Evolutionary conservation across 2,113 vertebrate genomes (phyloP), one percentile per base, ranked within the genome.

Genomic region (Rhabdomys dilectus): DNA sequence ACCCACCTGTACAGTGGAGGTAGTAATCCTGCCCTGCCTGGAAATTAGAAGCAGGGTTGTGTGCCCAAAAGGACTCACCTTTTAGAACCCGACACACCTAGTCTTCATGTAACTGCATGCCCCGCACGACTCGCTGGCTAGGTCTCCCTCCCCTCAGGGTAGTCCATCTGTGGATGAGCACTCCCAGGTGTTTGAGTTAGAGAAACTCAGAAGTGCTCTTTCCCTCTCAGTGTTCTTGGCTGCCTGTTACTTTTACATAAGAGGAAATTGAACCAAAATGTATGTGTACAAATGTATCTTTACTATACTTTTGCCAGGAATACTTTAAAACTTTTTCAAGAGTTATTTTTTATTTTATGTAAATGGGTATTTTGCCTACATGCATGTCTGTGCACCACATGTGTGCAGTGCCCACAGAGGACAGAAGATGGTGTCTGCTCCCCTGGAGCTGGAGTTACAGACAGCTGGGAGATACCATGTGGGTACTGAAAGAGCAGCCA

Each of bases 271-370:
- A 89, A 62, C 78, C 15, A 72, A 66, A 95, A 89, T 64, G 3
- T 88, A 34, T 68, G 31, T 16, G 31, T 36, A 36, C 66, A 34
- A 58, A 93, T 39, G 70, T 82, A 39, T 85, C 16, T 93, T 58
- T 77, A 34, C 34, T 91, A 3, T 75, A 60, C 29, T 91, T 94
- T 87, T 96, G 56, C 48, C 92, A 94, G 31, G 29, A 64, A 84
- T 95, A 66, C 60, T 95, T 95, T 56, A 62, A 85, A 84, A 62
- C 39, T 85, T 82, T 62, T 56, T 31, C 26, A 77, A 62, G 11
- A n/a, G 51, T 66, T 39, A 77, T 84, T 93, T 95, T 58, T 68
- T 19, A 93, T 87, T 95, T 93, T 64, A 80, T 75, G 36, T 80
- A 75, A 88, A 53, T 89, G 58, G 5, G 3, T 82, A 22, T 82